Conservation (phyloP, 2,888 invertebrate species). For the Incurvaria masculella region DNA sequence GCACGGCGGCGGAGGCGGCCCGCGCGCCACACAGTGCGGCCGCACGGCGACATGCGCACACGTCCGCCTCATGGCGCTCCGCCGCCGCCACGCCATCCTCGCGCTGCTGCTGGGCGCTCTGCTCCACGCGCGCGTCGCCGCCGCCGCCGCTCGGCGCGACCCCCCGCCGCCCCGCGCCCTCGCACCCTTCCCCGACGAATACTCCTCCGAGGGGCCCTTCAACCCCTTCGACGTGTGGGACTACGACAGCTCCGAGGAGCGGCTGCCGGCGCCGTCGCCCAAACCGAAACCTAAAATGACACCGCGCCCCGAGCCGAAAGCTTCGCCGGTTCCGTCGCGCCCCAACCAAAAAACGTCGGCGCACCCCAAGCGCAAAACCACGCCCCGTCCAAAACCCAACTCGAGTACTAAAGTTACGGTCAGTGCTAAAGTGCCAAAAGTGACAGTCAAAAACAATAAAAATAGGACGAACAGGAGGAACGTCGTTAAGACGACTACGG, state of each 20-base stretch:
- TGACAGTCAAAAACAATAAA: conserved; percentile 32
- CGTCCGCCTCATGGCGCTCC: conserved; percentile 51
- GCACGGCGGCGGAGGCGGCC: conserved; percentile 20
- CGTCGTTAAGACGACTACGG: conserved; percentile 39
- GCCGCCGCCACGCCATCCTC: conserved; percentile 48
- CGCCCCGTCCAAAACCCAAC: background rate
- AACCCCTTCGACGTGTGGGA: conserved; percentile 8
- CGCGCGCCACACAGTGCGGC: conserved; percentile 40
- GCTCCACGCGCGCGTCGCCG: conserved; percentile 28
- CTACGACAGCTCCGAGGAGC: conserved; percentile 28
- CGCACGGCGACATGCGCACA: conserved; percentile 55
- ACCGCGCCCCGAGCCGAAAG: background rate
- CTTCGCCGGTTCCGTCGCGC: conserved; percentile 17
- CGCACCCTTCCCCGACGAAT: conserved; percentile 5
- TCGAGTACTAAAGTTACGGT: conserved; percentile 38
- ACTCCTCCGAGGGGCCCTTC: conserved; percentile 24
- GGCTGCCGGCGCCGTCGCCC: conserved; percentile 12
- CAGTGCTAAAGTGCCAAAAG: conserved; percentile 32
- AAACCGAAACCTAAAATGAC: background rate
- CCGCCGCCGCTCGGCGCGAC: conserved; percentile 23
- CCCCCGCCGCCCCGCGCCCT: conserved; percentile 23
- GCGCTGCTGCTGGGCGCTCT: conserved; percentile 32
- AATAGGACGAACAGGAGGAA: conserved; percentile 30
- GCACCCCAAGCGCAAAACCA: background rate
- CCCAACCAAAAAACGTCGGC: conserved; percentile 22